Base-by-base conservation (phyloP, 2,888 invertebrate species). In the Operophtera brumata region DNA sequence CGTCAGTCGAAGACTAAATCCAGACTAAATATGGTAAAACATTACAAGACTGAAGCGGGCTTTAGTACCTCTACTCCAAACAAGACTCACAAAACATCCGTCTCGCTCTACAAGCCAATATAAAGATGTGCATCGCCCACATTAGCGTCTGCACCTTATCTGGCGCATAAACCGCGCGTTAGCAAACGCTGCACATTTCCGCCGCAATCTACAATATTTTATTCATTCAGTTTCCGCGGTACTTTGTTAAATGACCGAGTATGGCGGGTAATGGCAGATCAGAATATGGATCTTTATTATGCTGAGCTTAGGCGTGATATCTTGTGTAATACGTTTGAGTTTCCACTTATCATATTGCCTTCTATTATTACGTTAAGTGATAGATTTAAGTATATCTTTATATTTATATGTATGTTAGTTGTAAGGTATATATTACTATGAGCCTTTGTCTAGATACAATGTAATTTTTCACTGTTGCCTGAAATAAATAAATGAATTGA, bases 101-200 rank as follows among this genome's bases (percentile, higher is more conserved):
- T 39, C 14, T 34, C 32, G 28, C 20, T 39, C 44, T 43, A 43
- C 59, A 55, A 58, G 36, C 36, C 53, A 57, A 68, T 75, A 73
- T 75, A 73, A 77, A 77, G 75, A 78, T 75, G 74, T 76, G 77
- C 80, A 82, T 72, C 70, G 54, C 73, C 71, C 74, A 82, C 80
- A 84, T 84, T 85, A 80, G 73, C 71, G 65, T 74, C 51, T 59
- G 72, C 68, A 69, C 61, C 73, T 86, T 87, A 87, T 87, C 86
- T 84, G 56, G 41, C 65, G 78, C 80, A 77, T 87, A 86, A 86
- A 85, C 82, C 81, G 73, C 73, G 80, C 79, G 77, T 85, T 85
- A 86, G 86, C 80, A 67, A 65, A 70, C 77, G 69, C 64, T 79
- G 77, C 78, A 78, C 81, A 77, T 82, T 84, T 84, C 82, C 82